Evolutionary conservation across 2,888 invertebrate genomes (phyloP).

Genomic region (Drosophila ezoana): DNA sequence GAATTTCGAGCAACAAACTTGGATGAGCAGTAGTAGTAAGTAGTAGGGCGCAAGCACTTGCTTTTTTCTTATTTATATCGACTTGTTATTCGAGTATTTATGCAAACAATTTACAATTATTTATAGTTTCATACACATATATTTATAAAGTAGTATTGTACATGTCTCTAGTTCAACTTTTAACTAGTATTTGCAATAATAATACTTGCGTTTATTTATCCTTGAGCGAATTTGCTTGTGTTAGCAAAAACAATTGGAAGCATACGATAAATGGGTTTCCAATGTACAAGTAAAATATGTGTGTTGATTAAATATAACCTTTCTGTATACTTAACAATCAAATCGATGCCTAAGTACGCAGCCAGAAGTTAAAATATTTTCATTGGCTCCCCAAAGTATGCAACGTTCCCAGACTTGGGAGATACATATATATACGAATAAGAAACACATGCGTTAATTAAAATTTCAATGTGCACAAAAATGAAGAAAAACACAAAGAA

Average conservation of each 20-base stretch:
- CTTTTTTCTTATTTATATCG: slow-evolving; percentile 32
- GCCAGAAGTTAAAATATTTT: not conserved
- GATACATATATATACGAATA: slow-evolving; percentile 5
- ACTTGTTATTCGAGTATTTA: slow-evolving; percentile 35
- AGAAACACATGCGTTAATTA: slow-evolving; percentile 34
- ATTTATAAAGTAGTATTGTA: not conserved
- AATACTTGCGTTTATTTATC: slow-evolving; percentile 14
- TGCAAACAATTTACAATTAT: slow-evolving; percentile 49
- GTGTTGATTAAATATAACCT: not conserved
- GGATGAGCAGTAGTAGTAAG: slow-evolving; percentile 46
- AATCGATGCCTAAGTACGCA: slow-evolving; percentile 13
- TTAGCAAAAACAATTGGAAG: slow-evolving; percentile 2
- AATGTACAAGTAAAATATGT: not conserved
- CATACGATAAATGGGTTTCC: not conserved
- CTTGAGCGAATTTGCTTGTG: not conserved
- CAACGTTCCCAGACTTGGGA: slow-evolving; percentile 14
- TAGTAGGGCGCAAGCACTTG: slow-evolving; percentile 52
- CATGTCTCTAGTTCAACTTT: slow-evolving; percentile 12
- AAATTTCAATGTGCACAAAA: slow-evolving; percentile 17
- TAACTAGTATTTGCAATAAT: slow-evolving; percentile 10
- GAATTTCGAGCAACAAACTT: slow-evolving; percentile 56
- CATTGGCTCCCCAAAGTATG: slow-evolving; percentile 25
- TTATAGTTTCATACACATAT: slow-evolving; percentile 23
- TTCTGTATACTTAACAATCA: slow-evolving; percentile 6
- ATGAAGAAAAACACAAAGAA: slow-evolving; percentile 1